Conservation (phyloP, 2,888 invertebrate genomes). For the Thecocarcelia acutangulata region DNA sequence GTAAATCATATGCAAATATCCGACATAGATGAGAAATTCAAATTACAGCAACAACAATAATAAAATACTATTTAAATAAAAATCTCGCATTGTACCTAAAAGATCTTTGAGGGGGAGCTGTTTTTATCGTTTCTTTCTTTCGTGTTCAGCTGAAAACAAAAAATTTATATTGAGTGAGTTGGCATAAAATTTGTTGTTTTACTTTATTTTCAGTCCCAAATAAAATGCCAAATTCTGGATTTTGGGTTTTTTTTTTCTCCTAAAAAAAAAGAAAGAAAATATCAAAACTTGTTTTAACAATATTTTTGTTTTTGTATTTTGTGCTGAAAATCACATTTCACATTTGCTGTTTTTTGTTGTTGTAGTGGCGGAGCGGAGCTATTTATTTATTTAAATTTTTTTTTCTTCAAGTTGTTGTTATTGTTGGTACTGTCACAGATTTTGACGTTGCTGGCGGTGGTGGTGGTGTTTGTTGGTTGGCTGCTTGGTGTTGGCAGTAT, state of each 20-base stretch:
- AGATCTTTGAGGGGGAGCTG: conserved; percentile 57
- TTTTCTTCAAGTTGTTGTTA: conserved; percentile 22
- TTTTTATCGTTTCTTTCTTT: conserved; percentile 13
- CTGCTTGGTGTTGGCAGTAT: conserved; percentile 29
- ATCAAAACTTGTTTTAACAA: conserved; percentile 63
- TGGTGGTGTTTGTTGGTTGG: conserved; percentile 16
- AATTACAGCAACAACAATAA: conserved; percentile 29
- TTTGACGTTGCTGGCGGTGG: conserved; percentile 24
- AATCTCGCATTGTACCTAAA: conserved; percentile 3
- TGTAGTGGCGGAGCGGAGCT: conserved; percentile 47
- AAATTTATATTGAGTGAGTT: conserved; percentile 15
- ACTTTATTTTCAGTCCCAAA: conserved; percentile 46
- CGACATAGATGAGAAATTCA: conserved; percentile 61
- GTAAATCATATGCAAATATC: conserved; percentile 68
- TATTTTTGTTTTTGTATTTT: conserved; percentile 35
- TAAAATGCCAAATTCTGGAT: conserved; percentile 55
- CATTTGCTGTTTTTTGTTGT: conserved; percentile 40
- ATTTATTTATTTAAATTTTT: conserved; percentile 48
- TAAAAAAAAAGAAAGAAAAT: conserved; percentile 62
- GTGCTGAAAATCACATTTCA: conserved; percentile 69
- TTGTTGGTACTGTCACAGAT: conserved; percentile 47
- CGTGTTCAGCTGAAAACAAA: background rate
- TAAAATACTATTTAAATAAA: conserved; percentile 38
- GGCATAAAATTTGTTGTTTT: conserved; percentile 38
- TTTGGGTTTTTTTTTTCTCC: conserved; percentile 35